These are phyloP conservation scores for Tetrapedia diversipes DNA, from an alignment of 2,888 invertebrate species.

Conservation along the genomic window DNA sequence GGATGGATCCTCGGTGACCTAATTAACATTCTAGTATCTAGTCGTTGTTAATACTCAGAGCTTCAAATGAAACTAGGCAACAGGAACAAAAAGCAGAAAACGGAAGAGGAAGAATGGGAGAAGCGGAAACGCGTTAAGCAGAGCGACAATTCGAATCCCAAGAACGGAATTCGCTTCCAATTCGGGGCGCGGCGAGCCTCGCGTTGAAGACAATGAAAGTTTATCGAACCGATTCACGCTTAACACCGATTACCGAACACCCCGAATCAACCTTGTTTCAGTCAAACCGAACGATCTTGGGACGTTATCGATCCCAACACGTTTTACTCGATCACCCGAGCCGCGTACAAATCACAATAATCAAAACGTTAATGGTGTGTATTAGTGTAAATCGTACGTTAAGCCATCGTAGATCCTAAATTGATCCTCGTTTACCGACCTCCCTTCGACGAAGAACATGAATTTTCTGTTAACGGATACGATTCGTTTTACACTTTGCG, in stretches of 20 bases:
- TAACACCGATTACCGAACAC: slow-evolving; percentile 3
- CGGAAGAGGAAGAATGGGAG: not conserved
- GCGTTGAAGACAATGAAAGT: slow-evolving; percentile 44
- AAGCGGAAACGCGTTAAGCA: slow-evolving; percentile 18
- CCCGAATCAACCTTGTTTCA: not conserved
- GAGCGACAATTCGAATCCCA: slow-evolving; percentile 38
- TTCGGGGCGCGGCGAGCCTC: slow-evolving; percentile 1
- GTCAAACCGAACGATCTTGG: not conserved
- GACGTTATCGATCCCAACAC: not conserved
- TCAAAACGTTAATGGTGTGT: not conserved
- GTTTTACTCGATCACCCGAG: too few species aligned
- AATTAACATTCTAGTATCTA: slow-evolving; percentile 51
- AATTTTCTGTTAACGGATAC: not conserved
- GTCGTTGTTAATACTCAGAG: slow-evolving; percentile 54
- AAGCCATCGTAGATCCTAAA: not conserved
- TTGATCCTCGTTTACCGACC: not conserved
- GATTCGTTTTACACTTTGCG: not conserved
- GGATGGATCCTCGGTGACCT: slow-evolving; percentile 49
- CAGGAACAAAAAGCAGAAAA: not conserved
- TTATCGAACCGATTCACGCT: slow-evolving; percentile 25
- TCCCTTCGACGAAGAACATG: not conserved
- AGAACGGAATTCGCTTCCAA: slow-evolving; percentile 25
- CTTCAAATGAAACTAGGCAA: slow-evolving; percentile 29
- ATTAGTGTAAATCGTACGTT: too few species aligned
- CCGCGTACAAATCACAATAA: not conserved